These are phyloP conservation scores for Sebastes umbrosus DNA, from an alignment of 2,797 vertebrate species.

Conservation along the genomic window DNA sequence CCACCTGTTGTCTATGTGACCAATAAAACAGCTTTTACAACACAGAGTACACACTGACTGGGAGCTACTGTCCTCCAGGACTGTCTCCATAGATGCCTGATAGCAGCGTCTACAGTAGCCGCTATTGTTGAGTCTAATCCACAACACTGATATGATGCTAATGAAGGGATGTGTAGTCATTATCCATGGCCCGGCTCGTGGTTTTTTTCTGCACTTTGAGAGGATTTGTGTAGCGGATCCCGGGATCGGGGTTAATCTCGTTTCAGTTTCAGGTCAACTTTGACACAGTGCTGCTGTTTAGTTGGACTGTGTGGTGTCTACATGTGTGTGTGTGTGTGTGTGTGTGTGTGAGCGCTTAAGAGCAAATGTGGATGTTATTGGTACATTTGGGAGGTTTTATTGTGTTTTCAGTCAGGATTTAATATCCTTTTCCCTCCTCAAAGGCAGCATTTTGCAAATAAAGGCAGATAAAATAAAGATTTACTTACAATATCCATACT, in stretches of 20 bases:
- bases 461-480: not conserved
- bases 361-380: constrained; percentile 4
- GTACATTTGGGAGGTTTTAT: constrained; percentile 19
- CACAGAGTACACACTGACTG: not conserved
- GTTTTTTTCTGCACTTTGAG: constrained; percentile 54
- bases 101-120: constrained; percentile 46
- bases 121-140: constrained; percentile 69
- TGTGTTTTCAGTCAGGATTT: constrained; percentile 31
- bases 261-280: constrained; percentile 67
- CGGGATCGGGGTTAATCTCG: constrained; percentile 71
- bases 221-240: constrained; percentile 61
- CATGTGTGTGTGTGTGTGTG: not conserved
- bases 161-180: constrained; percentile 70
- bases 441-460: constrained; percentile 29
- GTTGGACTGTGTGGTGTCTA: constrained; percentile 15
- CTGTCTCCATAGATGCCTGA: constrained; percentile 45
- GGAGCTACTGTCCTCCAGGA: constrained; percentile 21
- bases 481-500: not conserved
- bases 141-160: constrained; percentile 69
- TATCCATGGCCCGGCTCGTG: constrained; percentile 54
- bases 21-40: not conserved
- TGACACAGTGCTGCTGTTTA: constrained; percentile 29
- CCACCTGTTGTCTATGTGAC: constrained; percentile 22
- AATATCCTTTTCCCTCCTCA: not conserved
- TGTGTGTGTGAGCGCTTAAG: not conserved